A percentile compares a stretch with the other conserved stretches of the same genome.
phyloP scores from a whole-genome alignment of 1,140 invertebrate genomes.

The Drosophila kepulauana region DNA sequence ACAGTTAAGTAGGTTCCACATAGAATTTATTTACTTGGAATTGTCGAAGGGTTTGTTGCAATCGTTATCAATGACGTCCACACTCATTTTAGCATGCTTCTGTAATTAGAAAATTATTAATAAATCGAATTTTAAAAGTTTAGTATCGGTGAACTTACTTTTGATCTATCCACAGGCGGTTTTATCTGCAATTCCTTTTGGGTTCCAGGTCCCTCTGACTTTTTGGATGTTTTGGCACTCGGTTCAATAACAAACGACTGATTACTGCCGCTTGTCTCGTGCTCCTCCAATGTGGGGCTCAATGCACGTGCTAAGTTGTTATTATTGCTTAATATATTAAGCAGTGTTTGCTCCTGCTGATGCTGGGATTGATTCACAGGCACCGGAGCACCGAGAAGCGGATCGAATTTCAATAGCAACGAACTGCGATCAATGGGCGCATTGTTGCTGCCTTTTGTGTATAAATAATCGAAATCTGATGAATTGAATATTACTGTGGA shows the following conservation, averaged over 20 bases:
- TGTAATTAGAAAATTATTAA: constrained; percentile 18
- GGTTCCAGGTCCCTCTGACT: constrained; percentile 18
- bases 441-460: constrained; percentile 80
- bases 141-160: constrained; percentile 43
- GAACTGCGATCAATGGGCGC: constrained; percentile 76
- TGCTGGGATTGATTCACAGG: constrained; percentile 67
- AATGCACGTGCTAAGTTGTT: constrained; percentile 49
- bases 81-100: constrained; percentile 85
- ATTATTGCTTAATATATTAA: constrained; percentile 43
- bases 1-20: background rate
- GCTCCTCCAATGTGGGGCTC: constrained; percentile 80
- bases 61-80: constrained; percentile 84
- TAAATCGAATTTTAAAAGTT: too few species aligned
- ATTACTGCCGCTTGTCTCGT: constrained; percentile 71
- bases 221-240: constrained; percentile 52
- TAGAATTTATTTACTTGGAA: constrained; percentile 64
- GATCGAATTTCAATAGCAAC: constrained; percentile 81
- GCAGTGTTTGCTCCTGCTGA: constrained; percentile 49
- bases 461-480: constrained; percentile 84
- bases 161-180: constrained; percentile 71
- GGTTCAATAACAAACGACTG: constrained; percentile 64
- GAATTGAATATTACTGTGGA: constrained; percentile 78
- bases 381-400: constrained; percentile 75
- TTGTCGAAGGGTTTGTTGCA: constrained; percentile 82
- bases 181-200: constrained; percentile 55